Evolutionary conservation across 35 echinoderm and acorn worm genomes (phyloP), one percentile per base, ranked within the genome.

Genomic region (Chiridota heheva): DNA sequence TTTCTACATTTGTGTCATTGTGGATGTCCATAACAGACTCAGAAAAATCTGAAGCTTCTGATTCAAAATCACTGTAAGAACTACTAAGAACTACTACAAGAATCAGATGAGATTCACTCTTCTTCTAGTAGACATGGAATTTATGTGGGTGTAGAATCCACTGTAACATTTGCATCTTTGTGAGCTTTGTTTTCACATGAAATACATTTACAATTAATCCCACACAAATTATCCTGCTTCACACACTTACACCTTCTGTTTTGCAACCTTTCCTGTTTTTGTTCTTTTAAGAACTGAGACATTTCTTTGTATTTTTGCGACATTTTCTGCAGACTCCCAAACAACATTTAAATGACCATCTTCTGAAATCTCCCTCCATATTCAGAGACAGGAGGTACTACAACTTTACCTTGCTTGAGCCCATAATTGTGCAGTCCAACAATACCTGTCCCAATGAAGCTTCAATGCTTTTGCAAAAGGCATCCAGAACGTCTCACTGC

Each of bases 401-500:
- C n/a, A n/a, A n/a, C n/a, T 60, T 60, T 30, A 60, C 22, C 22
- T n/a, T n/a, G 69, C 33, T 72, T 72, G 69, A 1, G 17, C 5
- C 69, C 69, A 72, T 29, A 72, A 8, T 15, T 72, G 35, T 16
- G 69, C 69, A 2, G 41, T 42, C 42, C 71, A 75, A 45, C 71
- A 75, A 30, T 20, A 4, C 10, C 71, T 4, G 17, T 51, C 32
- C 71, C 71, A 75, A 75, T 75, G 71, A n/a, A 46, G 34, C 7
- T 45, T 46, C 31, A 75, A 51, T 30, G 71, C 71, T 32, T 75
- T 47, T 36, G 30, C 35, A 20, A 66, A 63, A 31, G 80, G 80
- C 80, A 83, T 83, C 63, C 80, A 83, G 31, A 70, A 26, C 17
- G 41, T 33, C 18, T 83, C 80, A 69, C 40, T 63, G 25, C 63